These are phyloP conservation scores for Tragelaphus buxtoni DNA, from an alignment of 2,113 vertebrate species.

Conservation along the genomic window DNA sequence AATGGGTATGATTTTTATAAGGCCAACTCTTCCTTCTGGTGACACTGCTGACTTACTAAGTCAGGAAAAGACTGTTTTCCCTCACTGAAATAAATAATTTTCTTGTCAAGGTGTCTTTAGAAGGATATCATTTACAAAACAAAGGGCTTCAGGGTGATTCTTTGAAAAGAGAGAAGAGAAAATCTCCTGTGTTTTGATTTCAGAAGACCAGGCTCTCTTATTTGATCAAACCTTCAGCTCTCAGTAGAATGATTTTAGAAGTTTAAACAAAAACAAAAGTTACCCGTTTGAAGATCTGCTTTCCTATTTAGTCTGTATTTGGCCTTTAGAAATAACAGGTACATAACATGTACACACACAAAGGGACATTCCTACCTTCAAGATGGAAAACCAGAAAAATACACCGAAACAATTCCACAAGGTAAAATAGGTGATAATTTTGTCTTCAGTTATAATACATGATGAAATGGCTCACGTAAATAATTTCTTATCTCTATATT, in stretches of 20 bases:
- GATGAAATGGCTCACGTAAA: not conserved
- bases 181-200: slow-evolving; percentile 7
- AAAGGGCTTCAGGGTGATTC: not conserved
- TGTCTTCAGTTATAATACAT: not conserved
- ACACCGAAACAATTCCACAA: not conserved
- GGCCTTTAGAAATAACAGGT: not conserved
- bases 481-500: not conserved
- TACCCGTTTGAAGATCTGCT: slow-evolving; percentile 10
- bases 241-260: not conserved
- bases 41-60: not conserved
- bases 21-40: not conserved
- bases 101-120: not conserved
- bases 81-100: not conserved
- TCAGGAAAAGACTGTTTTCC: not conserved
- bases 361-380: not conserved
- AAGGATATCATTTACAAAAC: not conserved
- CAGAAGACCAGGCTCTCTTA: not conserved
- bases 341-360: not conserved
- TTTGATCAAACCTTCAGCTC: not conserved
- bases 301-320: not conserved
- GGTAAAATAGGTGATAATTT: not conserved
- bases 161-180: not conserved
- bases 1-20: not conserved
- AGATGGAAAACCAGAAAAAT: not conserved
- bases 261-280: slow-evolving; percentile 1